phyloP scores from a whole-genome alignment of 1,140 invertebrate genomes.

The Trinorchestia longiramus region DNA sequence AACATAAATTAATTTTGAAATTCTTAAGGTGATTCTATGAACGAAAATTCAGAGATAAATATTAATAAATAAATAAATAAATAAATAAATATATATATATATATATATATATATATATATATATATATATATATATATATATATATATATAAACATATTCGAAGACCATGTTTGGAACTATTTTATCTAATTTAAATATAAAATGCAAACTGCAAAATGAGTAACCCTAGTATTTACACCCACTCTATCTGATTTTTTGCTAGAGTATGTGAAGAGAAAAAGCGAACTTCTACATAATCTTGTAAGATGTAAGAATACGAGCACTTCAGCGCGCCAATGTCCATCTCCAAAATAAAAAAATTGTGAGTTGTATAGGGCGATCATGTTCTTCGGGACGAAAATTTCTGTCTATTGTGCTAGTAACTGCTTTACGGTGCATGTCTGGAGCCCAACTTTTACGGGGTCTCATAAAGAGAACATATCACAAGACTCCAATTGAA shows the following conservation, averaged over 20 bases:
- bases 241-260: not conserved
- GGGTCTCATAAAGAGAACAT: constrained; percentile 20
- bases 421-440: constrained; percentile 27
- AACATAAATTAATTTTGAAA: not conserved
- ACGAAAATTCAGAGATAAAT: not conserved
- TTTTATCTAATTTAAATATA: not conserved
- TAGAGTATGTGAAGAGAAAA: not conserved
- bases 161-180: not conserved
- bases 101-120: too few relatives aligned
- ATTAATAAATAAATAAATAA: too few relatives aligned
- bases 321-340: not conserved
- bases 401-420: not conserved
- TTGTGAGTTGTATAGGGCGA: not conserved
- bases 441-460: not conserved
- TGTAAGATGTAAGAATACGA: not conserved
- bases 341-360: not conserved
- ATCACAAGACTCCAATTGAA: constrained; percentile 52
- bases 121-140: too few relatives aligned
- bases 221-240: not conserved
- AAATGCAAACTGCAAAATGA: not conserved
- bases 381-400: not conserved
- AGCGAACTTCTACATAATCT: not conserved
- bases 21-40: not conserved
- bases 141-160: not conserved
- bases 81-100: too few relatives aligned